These are phyloP conservation scores for Atta cephalotes DNA, from an alignment of 1,140 invertebrate species.

Conservation along the genomic window DNA sequence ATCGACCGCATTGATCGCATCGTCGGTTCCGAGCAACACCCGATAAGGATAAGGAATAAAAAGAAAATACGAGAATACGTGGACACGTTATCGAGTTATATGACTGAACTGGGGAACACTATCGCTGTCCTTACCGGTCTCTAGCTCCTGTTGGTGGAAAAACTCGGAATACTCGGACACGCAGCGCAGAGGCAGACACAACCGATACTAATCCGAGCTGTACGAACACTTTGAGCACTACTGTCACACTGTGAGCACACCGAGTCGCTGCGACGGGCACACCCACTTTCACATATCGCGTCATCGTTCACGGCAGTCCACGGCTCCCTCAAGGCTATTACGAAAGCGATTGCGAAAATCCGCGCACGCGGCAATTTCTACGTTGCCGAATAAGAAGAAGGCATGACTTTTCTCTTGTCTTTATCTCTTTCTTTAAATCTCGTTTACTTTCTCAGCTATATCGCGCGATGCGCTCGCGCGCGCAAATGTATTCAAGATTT, in stretches of 20 bases:
- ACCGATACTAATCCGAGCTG: not conserved
- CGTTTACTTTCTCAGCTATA: not conserved
- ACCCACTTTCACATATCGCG: conserved; percentile 72
- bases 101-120: not conserved
- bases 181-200: not conserved
- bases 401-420: not conserved
- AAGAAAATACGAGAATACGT: too few relatives aligned
- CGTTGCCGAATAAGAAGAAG: conserved; percentile 19
- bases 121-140: too few relatives aligned
- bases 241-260: not conserved
- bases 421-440: not conserved
- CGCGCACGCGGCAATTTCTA: not conserved
- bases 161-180: not conserved
- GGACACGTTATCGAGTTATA: not conserved
- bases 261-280: conserved; percentile 51
- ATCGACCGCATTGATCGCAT: too few relatives aligned
- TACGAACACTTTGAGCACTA: conserved; percentile 3
- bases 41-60: too few relatives aligned
- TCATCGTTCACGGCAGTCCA: conserved; percentile 39
- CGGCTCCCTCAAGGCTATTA: conserved; percentile 56
- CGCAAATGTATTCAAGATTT: not conserved
- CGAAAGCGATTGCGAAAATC: conserved; percentile 25
- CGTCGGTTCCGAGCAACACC: too few relatives aligned
- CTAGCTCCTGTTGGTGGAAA: not conserved
- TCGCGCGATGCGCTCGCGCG: not conserved